Conservation (phyloP, 1,140 invertebrate species). For the Brachionus manjavacas region DNA sequence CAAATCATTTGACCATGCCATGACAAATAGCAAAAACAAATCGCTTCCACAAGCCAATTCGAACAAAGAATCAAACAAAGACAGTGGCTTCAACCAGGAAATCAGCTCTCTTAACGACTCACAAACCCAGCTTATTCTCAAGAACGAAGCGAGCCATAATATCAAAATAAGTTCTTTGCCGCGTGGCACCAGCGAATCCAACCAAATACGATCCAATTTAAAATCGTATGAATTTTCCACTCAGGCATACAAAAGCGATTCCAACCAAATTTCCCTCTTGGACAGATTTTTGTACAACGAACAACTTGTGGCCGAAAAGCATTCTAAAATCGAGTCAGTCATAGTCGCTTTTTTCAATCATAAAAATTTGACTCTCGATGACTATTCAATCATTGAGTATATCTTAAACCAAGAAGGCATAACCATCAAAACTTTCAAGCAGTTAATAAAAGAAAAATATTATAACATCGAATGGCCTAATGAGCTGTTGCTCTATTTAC, state of each 20-base stretch:
- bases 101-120: not conserved
- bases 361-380: not conserved
- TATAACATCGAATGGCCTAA: constrained; percentile 16
- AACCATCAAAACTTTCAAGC: constrained; percentile 12
- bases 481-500: constrained; percentile 5
- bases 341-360: not conserved
- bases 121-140: not conserved
- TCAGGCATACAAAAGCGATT: not conserved
- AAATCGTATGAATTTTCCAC: not conserved
- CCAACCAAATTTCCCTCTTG: not conserved
- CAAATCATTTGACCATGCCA: not conserved
- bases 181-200: not conserved
- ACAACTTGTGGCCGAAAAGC: constrained; percentile 19
- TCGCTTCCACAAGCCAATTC: not conserved
- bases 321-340: not conserved
- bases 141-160: not conserved
- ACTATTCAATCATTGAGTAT: constrained; percentile 32
- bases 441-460: constrained; percentile 22
- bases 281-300: constrained; percentile 20
- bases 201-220: not conserved
- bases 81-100: constrained; percentile 20
- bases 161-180: not conserved
- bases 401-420: constrained; percentile 26
- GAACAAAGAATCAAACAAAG: constrained; percentile 12
- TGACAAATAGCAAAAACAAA: not conserved